Base-by-base conservation (phyloP, 2,113 vertebrate genomes). In the Megaceryle torquata region DNA sequence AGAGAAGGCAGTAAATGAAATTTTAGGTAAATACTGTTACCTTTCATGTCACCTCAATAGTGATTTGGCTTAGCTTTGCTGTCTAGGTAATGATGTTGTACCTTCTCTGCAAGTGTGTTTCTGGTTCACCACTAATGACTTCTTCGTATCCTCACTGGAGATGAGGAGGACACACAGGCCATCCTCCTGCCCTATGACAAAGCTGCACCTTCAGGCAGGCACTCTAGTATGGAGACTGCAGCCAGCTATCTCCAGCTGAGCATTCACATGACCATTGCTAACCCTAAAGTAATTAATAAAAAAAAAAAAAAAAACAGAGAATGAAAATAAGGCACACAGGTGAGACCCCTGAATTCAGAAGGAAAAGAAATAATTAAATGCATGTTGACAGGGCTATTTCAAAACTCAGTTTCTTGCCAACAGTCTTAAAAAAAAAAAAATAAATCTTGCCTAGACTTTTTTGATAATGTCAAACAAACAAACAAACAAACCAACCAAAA, bases 231-330 rank as follows among this genome's bases (percentile, higher is more conserved):
- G 60, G 16, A 20, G 13, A 9, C 70, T 20, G 44, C 51, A 48
- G 57, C 22, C 51, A 65, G n/a, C 16, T 7, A 3, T 5, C 41
- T 28, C n/a, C 65, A 67, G 80, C 46, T 6, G 4, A 82, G 57
- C 35, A 25, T 0, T 35, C 13, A 7, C 28, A 37, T 25, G 14
- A 44, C 15, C 33, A 5, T 2, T 7, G 1, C 61, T 37, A 1
- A 50, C 25, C 37, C 48, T 3, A 54, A 48, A 25, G 19, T 2
- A 12, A 43, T 41, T 41, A 41, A 41, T 11, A 41, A 41, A 41
- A 41, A 10, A 8, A 41, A 19, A 11, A 8, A 41, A 41, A 41
- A 41, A 41, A 41, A 41, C 9, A 10, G 10, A 41, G 35, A 79
- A 54, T 33, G n/a, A 59, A 76, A 84, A 44, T 2, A 90, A 65